phyloP scores from a whole-genome alignment of 1,140 invertebrate genomes.

The Ostrea denselamellosa region DNA sequence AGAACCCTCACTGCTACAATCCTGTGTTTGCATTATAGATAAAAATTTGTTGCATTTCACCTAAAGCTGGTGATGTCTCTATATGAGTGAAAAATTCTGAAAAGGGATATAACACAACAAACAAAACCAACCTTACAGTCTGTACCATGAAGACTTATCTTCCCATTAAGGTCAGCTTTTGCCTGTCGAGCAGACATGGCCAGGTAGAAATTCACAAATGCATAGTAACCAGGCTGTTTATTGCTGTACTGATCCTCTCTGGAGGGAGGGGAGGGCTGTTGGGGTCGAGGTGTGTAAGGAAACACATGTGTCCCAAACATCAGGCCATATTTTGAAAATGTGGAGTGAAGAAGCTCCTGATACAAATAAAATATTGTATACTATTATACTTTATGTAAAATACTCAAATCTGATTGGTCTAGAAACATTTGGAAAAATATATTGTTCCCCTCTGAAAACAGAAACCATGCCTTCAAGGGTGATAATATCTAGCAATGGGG shows the following conservation, averaged over 20 bases:
- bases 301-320: slow-evolving; percentile 68
- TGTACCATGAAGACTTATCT: slow-evolving; percentile 55
- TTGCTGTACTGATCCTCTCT: neutral
- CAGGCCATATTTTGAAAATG: slow-evolving; percentile 68
- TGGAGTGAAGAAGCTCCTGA: slow-evolving; percentile 60
- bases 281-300: slow-evolving; percentile 29
- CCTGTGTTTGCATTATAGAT: too few species aligned
- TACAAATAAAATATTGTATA: slow-evolving; percentile 41
- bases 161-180: slow-evolving; percentile 57
- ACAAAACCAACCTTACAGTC: slow-evolving; percentile 64
- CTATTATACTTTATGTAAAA: too few species aligned
- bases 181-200: slow-evolving; percentile 60
- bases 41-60: too few species aligned
- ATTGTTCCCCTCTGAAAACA: too few species aligned
- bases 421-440: too few species aligned
- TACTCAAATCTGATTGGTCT: too few species aligned
- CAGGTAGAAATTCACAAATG: slow-evolving; percentile 73
- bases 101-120: neutral
- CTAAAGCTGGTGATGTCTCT: too few species aligned
- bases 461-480: too few species aligned
- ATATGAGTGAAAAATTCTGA: too few species aligned
- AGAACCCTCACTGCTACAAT: too few species aligned
- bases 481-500: too few species aligned
- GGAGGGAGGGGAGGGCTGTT: neutral
- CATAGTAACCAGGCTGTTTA: slow-evolving; percentile 62